A percentile compares a stretch with the other conserved stretches of the same genome.
phyloP scores from a whole-genome alignment of 2,113 vertebrate genomes.

The Neotoma lepida region DNA sequence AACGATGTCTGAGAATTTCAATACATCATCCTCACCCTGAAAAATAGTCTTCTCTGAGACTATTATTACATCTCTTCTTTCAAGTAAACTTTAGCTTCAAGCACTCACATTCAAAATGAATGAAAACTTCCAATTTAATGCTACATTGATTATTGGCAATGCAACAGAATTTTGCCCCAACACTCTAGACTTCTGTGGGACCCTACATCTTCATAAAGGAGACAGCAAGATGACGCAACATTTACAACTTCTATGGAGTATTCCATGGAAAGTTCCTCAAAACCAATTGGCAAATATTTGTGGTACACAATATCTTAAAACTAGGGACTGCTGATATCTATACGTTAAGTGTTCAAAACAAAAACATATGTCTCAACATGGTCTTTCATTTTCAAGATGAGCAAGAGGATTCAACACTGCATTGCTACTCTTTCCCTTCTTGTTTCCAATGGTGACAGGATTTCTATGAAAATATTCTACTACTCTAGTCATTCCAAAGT shows the following conservation, averaged over 20 bases:
- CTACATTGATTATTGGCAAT: constrained; percentile 29
- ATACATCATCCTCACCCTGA: neutral
- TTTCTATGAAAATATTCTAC: constrained; percentile 13
- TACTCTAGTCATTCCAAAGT: neutral
- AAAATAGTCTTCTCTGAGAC: constrained; percentile 31
- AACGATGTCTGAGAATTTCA: neutral
- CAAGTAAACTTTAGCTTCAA: constrained; percentile 15
- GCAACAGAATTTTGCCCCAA: neutral
- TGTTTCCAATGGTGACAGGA: neutral
- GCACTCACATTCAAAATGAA: constrained; percentile 5
- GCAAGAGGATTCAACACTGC: neutral
- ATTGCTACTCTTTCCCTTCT: neutral
- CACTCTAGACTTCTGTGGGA: neutral
- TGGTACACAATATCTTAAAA: neutral
- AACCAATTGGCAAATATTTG: constrained; percentile 40
- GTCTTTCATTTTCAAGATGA: neutral
- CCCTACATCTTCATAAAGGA: neutral
- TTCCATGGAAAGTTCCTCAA: neutral
- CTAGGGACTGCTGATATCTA: constrained; percentile 33
- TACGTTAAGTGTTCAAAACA: constrained; percentile 48
- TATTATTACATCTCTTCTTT: constrained; percentile 11
- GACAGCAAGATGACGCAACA: neutral
- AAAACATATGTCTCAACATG: constrained; percentile 36
- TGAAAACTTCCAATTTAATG: constrained; percentile 52
- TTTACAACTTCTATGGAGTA: constrained; percentile 27